Percentiles rank a stretch among this genome's conserved stretches.
Conservation (phyloP, 2,888 invertebrate species). For the Nudaria mundana region DNA sequence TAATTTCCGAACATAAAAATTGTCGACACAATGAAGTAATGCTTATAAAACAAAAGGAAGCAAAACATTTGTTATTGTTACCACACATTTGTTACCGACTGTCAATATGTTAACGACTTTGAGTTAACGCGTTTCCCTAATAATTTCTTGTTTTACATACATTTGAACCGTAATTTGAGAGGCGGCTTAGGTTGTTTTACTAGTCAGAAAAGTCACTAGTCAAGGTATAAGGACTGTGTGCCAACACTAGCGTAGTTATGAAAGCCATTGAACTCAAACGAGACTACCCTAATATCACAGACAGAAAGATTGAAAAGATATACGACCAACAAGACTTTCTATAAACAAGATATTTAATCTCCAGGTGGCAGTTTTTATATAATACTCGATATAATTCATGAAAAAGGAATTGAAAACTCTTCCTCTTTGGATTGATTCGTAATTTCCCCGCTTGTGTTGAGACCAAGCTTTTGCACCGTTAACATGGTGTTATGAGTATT, state of each 20-base stretch:
- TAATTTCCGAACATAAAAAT: constrained; percentile 15
- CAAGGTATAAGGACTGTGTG: not conserved
- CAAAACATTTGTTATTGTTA: constrained; percentile 47
- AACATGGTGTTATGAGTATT: constrained; percentile 54
- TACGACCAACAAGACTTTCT: too few relatives aligned
- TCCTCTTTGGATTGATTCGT: too few relatives aligned
- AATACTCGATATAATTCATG: too few relatives aligned
- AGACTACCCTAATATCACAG: too few relatives aligned
- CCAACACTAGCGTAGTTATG: too few relatives aligned
- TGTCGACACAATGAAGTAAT: constrained; percentile 45
- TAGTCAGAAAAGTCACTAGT: constrained; percentile 8
- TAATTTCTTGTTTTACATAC: constrained; percentile 39
- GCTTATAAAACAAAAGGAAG: constrained; percentile 44
- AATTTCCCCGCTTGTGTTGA: constrained; percentile 22
- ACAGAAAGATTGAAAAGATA: too few relatives aligned
- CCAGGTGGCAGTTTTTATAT: too few relatives aligned
- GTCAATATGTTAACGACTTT: constrained; percentile 47
- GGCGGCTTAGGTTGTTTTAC: constrained; percentile 7
- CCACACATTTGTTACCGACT: constrained; percentile 36
- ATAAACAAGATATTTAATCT: too few relatives aligned
- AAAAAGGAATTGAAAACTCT: too few relatives aligned
- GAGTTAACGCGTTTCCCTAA: constrained; percentile 36
- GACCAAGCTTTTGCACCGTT: constrained; percentile 23
- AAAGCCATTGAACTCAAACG: too few relatives aligned
- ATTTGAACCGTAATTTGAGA: constrained; percentile 23